These are phyloP conservation scores for Diabrotica undecimpunctata DNA, from an alignment of 1,140 invertebrate species.

Conservation along the genomic window DNA sequence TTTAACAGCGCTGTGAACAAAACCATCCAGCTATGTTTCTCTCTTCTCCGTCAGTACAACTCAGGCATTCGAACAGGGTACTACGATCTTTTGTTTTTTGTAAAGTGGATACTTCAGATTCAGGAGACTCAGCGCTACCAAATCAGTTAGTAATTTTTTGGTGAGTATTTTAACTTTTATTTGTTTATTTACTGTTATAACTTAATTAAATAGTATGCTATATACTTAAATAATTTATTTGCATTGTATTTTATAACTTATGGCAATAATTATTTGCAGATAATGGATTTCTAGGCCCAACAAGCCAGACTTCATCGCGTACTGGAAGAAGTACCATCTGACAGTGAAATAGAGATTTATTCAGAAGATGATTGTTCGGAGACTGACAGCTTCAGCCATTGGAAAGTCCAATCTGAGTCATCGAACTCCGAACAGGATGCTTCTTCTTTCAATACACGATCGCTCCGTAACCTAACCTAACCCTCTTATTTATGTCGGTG, in stretches of 20 bases:
- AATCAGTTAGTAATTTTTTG: too few species aligned
- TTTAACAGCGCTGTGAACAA: neutral
- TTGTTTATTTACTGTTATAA: too few species aligned
- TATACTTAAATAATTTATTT: too few species aligned
- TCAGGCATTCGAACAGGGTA: too few species aligned
- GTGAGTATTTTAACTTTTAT: too few species aligned
- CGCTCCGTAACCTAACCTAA: too few species aligned
- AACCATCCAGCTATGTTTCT: neutral
- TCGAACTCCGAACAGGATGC: neutral
- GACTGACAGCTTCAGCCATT: neutral
- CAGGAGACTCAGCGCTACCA: too few species aligned
- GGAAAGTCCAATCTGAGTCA: neutral
- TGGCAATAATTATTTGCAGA: neutral
- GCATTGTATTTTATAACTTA: neutral
- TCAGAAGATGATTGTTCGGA: neutral
- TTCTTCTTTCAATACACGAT: too few species aligned
- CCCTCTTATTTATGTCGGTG: too few species aligned
- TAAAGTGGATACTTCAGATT: too few species aligned
- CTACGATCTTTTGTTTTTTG: too few species aligned
- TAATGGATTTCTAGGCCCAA: neutral
- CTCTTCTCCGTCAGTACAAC: neutral
- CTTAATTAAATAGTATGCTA: too few species aligned
- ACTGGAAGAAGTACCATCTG: neutral
- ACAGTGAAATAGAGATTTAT: neutral
- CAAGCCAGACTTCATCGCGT: neutral